These are phyloP conservation scores for Stictonetta naevosa DNA, from an alignment of 2,113 vertebrate species.

Conservation along the genomic window DNA sequence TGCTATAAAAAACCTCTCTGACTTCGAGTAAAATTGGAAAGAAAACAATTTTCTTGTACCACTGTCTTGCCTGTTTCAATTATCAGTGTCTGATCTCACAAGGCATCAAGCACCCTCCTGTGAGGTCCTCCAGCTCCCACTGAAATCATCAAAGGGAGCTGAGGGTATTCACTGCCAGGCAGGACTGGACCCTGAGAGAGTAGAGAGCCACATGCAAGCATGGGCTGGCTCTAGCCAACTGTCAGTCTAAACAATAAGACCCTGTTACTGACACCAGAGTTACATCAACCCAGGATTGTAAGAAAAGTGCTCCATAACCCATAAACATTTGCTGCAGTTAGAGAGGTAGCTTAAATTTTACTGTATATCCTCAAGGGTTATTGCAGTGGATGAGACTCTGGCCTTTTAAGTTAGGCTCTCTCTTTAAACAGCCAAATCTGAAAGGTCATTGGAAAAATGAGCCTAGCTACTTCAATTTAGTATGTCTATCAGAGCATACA, in stretches of 20 bases:
- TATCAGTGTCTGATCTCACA: constrained; percentile 16
- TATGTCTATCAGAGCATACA: neutral
- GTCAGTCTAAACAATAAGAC: neutral
- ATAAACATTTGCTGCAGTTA: neutral
- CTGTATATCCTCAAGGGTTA: neutral
- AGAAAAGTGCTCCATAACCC: neutral
- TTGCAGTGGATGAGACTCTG: neutral
- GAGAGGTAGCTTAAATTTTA: neutral
- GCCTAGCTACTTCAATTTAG: neutral
- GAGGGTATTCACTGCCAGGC: neutral
- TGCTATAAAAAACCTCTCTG: neutral
- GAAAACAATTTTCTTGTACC: constrained; percentile 46
- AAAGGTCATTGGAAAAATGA: neutral
- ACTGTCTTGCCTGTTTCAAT: constrained; percentile 23
- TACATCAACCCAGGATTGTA: neutral
- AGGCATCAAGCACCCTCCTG: constrained; percentile 38
- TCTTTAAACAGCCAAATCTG: neutral
- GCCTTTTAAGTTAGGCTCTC: neutral
- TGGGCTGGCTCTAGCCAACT: neutral
- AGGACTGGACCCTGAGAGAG: neutral
- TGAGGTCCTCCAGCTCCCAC: constrained; percentile 1
- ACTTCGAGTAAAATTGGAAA: constrained; percentile 37
- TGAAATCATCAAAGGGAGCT: neutral
- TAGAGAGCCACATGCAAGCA: neutral
- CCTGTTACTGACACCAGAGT: neutral